Base-by-base conservation (phyloP, 2,797 vertebrate genomes). In the Peromyscus attwateri region DNA sequence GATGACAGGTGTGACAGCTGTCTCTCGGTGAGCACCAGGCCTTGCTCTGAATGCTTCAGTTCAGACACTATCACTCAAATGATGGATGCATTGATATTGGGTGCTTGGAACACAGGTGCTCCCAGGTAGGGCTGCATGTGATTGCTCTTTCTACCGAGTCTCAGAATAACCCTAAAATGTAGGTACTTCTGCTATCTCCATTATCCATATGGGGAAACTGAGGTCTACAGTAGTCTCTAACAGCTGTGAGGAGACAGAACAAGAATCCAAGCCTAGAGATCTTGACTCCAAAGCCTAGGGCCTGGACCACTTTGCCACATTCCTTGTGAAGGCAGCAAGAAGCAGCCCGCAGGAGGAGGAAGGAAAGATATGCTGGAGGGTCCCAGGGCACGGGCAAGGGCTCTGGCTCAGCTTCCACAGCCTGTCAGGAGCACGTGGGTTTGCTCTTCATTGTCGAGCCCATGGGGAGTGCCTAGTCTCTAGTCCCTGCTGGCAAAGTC, bases 161-260 rank as follows among this genome's bases (percentile, higher is more conserved):
- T 91, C 79, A 83, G n/a, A 85, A 85, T 81, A 64, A 57, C n/a
- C 34, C 49, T 68, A 11, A 6, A 87, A 91, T 85, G 84, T 93
- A 76, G 89, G 85, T 81, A 34, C 84, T 37, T 3, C 49, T 25
- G 40, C 34, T 40, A 88, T 68, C 71, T 46, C 75, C n/a, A 16
- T 80, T 62, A 37, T 13, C 46, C 16, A 40, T 43, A 40, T 1
- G 27, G 89, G 40, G 27, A 96, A 80, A 95, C 84, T 25, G 88
- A 95, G 95, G 64, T 57, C 64, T 0, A 4, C 37, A 21, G 52
- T 1, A 16, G 11, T 57, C 46, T 21, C 19, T 89, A 92, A 87
- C n/a, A 82, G 29, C 31, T 62, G 34, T 62, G 40, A 57, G 60
- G 29, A 17, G 7, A 52, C 49, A 75, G 62, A 92, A n/a, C 76